Conservation (phyloP, 2,888 invertebrate genomes). For the Norana najaformis region DNA sequence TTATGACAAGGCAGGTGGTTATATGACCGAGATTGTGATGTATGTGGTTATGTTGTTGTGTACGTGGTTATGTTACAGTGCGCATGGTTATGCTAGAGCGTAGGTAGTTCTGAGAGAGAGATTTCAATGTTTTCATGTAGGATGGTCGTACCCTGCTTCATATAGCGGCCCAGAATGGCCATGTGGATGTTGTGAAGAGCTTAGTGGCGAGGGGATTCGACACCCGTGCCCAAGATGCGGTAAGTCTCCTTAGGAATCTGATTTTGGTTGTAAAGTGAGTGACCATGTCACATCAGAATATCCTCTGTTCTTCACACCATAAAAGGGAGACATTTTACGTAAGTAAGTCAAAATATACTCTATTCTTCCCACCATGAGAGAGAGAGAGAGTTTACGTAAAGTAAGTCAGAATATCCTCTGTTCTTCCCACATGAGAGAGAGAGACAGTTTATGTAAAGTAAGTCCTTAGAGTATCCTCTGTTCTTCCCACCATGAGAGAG, state of each 20-base stretch:
- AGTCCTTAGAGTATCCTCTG: too few relatives aligned
- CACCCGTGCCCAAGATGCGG: conserved; percentile 66
- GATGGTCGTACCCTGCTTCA: conserved; percentile 56
- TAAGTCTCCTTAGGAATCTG: conserved; percentile 50
- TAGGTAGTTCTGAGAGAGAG: background rate
- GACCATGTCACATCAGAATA: background rate
- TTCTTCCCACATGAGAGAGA: too few relatives aligned
- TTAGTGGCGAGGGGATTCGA: conserved; percentile 65
- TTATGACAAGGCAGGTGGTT: too few relatives aligned
- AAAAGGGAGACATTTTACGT: too few relatives aligned
- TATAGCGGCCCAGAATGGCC: conserved; percentile 67
- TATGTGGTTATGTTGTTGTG: background rate
- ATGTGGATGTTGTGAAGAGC: conserved; percentile 64
- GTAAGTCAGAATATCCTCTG: too few relatives aligned
- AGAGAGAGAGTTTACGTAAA: too few relatives aligned
- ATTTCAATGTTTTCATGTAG: background rate
- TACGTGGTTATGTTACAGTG: background rate
- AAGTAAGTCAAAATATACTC: too few relatives aligned
- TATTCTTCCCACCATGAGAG: too few relatives aligned
- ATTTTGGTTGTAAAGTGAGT: background rate
- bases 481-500: too few relatives aligned
- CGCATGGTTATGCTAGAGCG: background rate
- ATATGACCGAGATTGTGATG: too few relatives aligned
- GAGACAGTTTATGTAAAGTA: too few relatives aligned
- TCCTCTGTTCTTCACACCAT: too few relatives aligned